A percentile compares a stretch with the other conserved stretches of the same genome.
Evolutionary conservation across 1,140 invertebrate species (phyloP).

Genomic region (Conus betulinus): DNA sequence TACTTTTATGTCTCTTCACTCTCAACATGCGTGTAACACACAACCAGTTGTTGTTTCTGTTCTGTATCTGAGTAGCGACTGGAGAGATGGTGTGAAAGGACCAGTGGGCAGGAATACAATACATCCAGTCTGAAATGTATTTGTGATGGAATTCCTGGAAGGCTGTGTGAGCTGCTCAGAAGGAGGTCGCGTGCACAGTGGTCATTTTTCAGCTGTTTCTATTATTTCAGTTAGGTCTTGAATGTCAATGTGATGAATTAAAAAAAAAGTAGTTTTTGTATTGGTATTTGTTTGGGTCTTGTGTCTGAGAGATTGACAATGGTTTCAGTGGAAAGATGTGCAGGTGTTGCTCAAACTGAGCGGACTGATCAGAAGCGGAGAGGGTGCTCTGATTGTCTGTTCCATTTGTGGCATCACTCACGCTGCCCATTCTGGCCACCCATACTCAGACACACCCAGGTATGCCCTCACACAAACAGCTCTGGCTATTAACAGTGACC

Average conservation of each 20-base stretch:
- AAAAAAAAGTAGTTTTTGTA: slow-evolving; percentile 29
- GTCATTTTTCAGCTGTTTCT: not conserved
- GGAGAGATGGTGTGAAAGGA: not conserved
- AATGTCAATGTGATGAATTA: slow-evolving; percentile 28
- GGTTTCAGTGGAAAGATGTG: not conserved
- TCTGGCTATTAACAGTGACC: too few species aligned
- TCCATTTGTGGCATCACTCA: too few species aligned
- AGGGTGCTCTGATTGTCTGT: too few species aligned
- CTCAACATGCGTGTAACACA: not conserved
- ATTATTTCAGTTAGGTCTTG: not conserved
- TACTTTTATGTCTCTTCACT: not conserved
- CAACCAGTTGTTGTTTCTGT: not conserved
- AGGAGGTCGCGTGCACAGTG: not conserved
- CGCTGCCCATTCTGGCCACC: too few species aligned
- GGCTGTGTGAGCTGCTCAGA: not conserved
- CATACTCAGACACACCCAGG: too few species aligned
- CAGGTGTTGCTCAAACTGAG: not conserved
- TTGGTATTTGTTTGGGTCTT: not conserved
- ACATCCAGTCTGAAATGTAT: not conserved
- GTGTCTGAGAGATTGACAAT: not conserved
- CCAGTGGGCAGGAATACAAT: not conserved
- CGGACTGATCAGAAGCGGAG: too few species aligned
- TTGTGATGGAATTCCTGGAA: not conserved
- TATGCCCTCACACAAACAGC: too few species aligned
- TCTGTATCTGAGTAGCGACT: not conserved